These are phyloP conservation scores for Pheosia tremula DNA, from an alignment of 2,888 invertebrate species.

Conservation along the genomic window DNA sequence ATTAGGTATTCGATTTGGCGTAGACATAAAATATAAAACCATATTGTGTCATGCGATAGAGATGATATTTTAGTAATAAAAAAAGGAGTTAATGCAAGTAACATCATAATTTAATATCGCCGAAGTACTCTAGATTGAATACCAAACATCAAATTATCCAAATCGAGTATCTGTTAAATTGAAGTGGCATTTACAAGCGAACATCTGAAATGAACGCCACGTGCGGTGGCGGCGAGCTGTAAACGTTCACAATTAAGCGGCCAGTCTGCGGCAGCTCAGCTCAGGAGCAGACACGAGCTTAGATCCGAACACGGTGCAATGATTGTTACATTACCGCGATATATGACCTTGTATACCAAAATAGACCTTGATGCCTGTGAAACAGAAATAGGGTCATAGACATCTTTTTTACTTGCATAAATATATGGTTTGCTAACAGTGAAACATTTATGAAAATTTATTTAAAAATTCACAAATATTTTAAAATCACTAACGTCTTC, in stretches of 20 bases:
- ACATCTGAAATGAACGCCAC: constrained; percentile 49
- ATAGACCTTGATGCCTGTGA: neutral
- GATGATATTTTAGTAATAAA: too few species aligned
- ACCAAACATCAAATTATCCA: constrained; percentile 13
- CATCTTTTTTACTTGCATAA: neutral
- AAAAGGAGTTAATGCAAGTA: too few species aligned
- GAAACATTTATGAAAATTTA: too few species aligned
- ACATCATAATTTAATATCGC: too few species aligned
- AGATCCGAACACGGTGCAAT: neutral
- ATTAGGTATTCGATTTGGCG: neutral
- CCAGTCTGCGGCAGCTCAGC: constrained; percentile 46
- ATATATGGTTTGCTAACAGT: neutral
- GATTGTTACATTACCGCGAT: neutral
- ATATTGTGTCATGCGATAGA: too few species aligned
- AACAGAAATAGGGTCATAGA: neutral
- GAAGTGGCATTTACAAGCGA: constrained; percentile 38
- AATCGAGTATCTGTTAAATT: constrained; percentile 20
- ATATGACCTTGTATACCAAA: neutral
- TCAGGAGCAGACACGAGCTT: constrained; percentile 27
- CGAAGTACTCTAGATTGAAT: constrained; percentile 11
- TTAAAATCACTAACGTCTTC: too few species aligned
- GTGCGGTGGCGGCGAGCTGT: constrained; percentile 54
- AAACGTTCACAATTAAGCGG: constrained; percentile 62
- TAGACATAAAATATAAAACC: too few species aligned
- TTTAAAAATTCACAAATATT: too few species aligned